Percentiles rank a stretch among this genome's conserved stretches.
phyloP scores from a whole-genome alignment of 2,113 vertebrate species.

The Odobenus rosmarus region DNA sequence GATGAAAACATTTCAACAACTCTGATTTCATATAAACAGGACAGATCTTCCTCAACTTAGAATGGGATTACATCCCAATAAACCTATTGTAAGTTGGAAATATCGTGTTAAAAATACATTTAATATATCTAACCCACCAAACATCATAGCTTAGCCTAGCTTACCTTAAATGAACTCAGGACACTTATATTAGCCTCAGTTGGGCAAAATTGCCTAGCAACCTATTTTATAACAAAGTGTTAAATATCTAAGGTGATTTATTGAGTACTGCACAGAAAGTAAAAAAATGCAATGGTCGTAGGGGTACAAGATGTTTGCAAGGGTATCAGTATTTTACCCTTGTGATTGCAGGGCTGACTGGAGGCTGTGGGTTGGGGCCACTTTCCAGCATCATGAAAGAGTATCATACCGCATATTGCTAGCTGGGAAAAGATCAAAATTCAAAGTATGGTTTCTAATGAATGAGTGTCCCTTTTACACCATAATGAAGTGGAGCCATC shows the following conservation, averaged over 20 bases:
- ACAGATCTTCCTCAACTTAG: background rate
- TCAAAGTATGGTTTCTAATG: background rate
- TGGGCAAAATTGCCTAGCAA: background rate
- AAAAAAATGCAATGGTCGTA: background rate
- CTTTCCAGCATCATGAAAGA: background rate
- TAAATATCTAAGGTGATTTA: background rate
- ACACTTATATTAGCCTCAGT: background rate
- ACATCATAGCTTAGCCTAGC: background rate
- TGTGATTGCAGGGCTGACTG: background rate
- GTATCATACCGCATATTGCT: background rate
- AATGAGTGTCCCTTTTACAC: background rate
- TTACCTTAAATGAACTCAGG: background rate
- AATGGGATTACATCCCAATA: background rate
- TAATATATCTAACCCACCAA: background rate
- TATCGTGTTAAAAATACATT: background rate
- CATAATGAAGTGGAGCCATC: background rate
- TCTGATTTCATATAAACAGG: background rate
- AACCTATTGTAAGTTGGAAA: background rate
- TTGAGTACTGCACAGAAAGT: background rate
- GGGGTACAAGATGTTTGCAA: background rate
- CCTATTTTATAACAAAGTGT: background rate
- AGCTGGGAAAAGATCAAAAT: background rate
- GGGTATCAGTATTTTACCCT: background rate
- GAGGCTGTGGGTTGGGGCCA: background rate
- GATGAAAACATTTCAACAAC: background rate